Percentiles rank a stretch among this genome's conserved stretches.
phyloP scores from a whole-genome alignment of 2,888 invertebrate species.

The Cordilura impudica region DNA sequence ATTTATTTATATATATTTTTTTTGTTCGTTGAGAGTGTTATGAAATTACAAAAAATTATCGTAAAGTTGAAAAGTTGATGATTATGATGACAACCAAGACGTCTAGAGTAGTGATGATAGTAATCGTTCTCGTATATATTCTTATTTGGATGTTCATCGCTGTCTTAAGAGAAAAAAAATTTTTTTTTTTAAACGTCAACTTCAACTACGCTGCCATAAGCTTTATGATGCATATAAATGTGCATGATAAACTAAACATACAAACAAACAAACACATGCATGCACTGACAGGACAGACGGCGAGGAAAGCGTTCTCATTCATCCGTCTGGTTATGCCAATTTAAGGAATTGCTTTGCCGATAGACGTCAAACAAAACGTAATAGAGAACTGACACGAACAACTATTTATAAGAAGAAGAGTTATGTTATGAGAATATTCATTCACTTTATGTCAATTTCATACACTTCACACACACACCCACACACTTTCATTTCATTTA shows the following conservation, averaged over 20 bases:
- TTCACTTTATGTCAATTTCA: conserved; percentile 62
- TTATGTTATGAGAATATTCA: conserved; percentile 28
- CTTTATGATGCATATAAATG: conserved; percentile 73
- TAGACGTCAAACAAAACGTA: conserved; percentile 52
- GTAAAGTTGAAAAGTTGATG: conserved; percentile 63
- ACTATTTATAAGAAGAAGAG: background rate
- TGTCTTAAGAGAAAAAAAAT: conserved; percentile 5
- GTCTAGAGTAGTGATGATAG: conserved; percentile 45
- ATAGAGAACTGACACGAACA: background rate
- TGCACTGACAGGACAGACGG: background rate
- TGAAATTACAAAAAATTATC: conserved; percentile 49
- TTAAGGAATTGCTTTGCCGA: conserved; percentile 60
- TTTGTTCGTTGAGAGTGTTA: conserved; percentile 12
- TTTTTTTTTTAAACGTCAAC: conserved; percentile 35
- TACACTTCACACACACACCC: conserved; percentile 47
- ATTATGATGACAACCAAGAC: conserved; percentile 61
- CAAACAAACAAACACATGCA: conserved; percentile 58
- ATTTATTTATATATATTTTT: too few relatives aligned
- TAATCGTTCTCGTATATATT: conserved; percentile 50
- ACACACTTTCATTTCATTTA: conserved; percentile 49
- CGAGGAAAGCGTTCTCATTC: conserved; percentile 30
- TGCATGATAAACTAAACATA: too few relatives aligned
- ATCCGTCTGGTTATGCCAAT: conserved; percentile 60
- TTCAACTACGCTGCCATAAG: conserved; percentile 56
- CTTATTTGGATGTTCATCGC: conserved; percentile 34